Evolutionary conservation across 1,140 invertebrate species (phyloP), one percentile per base, ranked within the genome.

Genomic region (Dendroctonus ponderosae): DNA sequence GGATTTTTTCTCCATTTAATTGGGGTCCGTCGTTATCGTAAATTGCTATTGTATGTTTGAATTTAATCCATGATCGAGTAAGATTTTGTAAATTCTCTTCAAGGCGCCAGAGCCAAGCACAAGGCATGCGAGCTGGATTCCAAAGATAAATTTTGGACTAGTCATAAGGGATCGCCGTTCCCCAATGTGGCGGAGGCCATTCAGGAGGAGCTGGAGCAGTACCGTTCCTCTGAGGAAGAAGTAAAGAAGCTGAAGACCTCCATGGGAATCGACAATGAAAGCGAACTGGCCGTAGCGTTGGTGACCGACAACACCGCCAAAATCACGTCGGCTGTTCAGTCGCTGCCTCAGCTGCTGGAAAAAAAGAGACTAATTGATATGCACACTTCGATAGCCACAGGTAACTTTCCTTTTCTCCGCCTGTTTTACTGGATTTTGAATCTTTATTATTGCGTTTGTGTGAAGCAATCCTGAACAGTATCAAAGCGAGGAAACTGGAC

Each of bases 341-440:
- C 93, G 5, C 82, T 99, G 69, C 97, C 97, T 11, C 94, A 99
- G 78, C 82, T 99, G 5, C 84, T 99, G 74, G 96, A 99, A 81
- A 97, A 94, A 82, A 99, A 99, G 79, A 83, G 94, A 52, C 83
- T 99, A 6, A 97, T 99, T 72, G 97, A 99, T 78, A 96, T 98
- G 90, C 98, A 99, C 78, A 99, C 95, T 8, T 97, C 94, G 66
- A 91, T 99, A 71, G 97, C 97, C 7, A 99, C 96, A 71, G 88
- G 88, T 87, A 80, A 65, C 38, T 68, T 62, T 49, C 14, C 38
- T 26, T 26, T 26, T 26, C 26, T 26, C 26, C 26, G 1, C 26
- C 3, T 26, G 26, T 26, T 26, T 66, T 8, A 44, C 70, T 68
- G 9, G 14, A 26, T 26, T 51, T 12, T 26, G 15, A 51, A 51